A percentile compares a stretch with the other conserved stretches of the same genome.
Conservation (phyloP, 2,888 invertebrate genomes). For the Eupithecia tripunctaria region DNA sequence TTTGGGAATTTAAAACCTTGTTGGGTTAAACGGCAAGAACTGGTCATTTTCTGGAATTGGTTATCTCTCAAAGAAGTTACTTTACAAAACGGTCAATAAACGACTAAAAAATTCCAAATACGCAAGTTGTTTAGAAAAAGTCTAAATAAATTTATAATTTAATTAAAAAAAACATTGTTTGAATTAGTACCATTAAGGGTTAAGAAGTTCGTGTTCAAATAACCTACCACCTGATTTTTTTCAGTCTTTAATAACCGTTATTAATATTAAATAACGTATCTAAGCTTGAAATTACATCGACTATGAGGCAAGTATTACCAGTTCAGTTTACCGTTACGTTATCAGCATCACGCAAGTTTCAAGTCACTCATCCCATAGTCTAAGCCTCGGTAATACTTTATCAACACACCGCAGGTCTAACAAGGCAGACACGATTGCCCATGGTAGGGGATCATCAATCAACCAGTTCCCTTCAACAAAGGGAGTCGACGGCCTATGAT, state of each 20-base stretch:
- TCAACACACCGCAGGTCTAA: constrained; percentile 28
- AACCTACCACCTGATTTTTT: too few species aligned
- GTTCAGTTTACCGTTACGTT: background rate
- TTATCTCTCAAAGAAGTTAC: background rate
- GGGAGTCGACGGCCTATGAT: constrained; percentile 68
- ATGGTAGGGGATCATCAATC: constrained; percentile 72
- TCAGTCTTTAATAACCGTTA: too few species aligned
- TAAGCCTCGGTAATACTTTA: constrained; percentile 22
- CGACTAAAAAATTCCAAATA: background rate
- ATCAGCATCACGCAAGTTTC: background rate
- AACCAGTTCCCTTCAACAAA: constrained; percentile 67
- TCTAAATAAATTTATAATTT: background rate
- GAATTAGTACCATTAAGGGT: background rate
- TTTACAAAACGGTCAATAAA: background rate
- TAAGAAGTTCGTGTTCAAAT: background rate
- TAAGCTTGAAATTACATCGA: background rate
- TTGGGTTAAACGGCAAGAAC: background rate
- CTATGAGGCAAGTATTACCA: background rate
- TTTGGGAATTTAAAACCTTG: background rate
- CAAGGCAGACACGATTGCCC: constrained; percentile 56
- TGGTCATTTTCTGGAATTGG: too few species aligned
- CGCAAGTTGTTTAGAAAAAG: background rate
- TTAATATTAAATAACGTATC: too few species aligned
- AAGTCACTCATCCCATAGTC: background rate
- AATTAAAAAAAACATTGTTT: too few species aligned